Conservation (phyloP, 2,113 vertebrate genomes). For the Orcinus orca region DNA sequence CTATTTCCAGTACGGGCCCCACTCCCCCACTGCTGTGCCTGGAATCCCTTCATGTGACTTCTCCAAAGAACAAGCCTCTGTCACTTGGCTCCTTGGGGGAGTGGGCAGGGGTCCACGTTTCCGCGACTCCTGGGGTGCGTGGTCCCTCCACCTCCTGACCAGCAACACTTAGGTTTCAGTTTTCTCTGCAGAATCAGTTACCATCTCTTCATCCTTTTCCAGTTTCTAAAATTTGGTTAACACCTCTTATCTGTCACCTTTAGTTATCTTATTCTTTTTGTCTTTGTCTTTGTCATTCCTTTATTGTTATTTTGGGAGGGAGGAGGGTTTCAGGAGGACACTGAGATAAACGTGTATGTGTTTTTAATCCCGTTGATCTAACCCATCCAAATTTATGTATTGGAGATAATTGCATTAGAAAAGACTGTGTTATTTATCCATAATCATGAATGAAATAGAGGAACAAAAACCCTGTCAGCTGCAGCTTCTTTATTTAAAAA, state of each 20-base stretch:
- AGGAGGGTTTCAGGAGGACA: not conserved
- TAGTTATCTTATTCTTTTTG: not conserved
- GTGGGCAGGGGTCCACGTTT: not conserved
- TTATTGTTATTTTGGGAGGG: not conserved
- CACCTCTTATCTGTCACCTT: not conserved
- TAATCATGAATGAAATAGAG: not conserved
- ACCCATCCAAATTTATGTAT: not conserved
- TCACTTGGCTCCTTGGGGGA: not conserved
- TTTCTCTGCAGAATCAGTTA: not conserved
- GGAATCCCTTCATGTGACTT: not conserved
- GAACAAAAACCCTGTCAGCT: not conserved
- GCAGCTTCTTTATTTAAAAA: not conserved
- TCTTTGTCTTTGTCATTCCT: not conserved
- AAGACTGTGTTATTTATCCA: not conserved
- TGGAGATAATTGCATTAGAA: not conserved
- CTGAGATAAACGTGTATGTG: not conserved
- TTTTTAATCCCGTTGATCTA: not conserved
- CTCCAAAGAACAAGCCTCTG: not conserved
- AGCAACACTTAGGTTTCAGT: not conserved
- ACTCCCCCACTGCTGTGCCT: no score
- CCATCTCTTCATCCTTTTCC: not conserved
- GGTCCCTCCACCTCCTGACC: not conserved
- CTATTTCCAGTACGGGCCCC: not conserved
- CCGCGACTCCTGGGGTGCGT: not conserved
- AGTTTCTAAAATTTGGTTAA: not conserved